Conservation (phyloP, 2,797 vertebrate genomes). For the Chaetodon trifasciatus region DNA sequence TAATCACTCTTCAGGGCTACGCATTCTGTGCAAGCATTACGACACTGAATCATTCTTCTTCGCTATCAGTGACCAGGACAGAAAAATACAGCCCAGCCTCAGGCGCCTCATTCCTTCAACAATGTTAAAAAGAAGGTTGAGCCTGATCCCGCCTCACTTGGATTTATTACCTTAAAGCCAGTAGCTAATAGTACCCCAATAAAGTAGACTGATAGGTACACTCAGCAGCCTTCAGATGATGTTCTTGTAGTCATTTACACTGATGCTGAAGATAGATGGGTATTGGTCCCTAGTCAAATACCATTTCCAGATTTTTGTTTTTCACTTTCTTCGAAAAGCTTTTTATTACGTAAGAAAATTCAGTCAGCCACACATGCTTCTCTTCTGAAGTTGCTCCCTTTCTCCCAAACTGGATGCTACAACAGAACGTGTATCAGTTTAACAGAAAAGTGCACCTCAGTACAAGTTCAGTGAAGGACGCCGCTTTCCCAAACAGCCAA, state of each 20-base stretch:
- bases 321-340: not conserved
- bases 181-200: slow-evolving; percentile 12
- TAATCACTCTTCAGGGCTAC: not conserved
- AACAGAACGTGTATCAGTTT: not conserved
- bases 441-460: not conserved
- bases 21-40: not conserved
- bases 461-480: not conserved
- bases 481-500: not conserved
- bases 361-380: not conserved
- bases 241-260: not conserved
- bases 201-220: slow-evolving; percentile 17
- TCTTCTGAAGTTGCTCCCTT: not conserved
- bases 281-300: not conserved
- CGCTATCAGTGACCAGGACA: not conserved
- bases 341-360: not conserved
- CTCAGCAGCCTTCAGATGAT: not conserved
- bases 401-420: not conserved
- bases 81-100: slow-evolving; percentile 4
- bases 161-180: slow-evolving; percentile 44
- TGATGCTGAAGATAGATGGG: not conserved
- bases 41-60: not conserved
- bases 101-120: not conserved
- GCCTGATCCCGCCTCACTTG: not conserved
- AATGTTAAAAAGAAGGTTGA: not conserved
- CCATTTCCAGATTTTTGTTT: not conserved